These are phyloP conservation scores for Machimus rusticus DNA, from an alignment of 2,888 invertebrate genomes.

Conservation along the genomic window DNA sequence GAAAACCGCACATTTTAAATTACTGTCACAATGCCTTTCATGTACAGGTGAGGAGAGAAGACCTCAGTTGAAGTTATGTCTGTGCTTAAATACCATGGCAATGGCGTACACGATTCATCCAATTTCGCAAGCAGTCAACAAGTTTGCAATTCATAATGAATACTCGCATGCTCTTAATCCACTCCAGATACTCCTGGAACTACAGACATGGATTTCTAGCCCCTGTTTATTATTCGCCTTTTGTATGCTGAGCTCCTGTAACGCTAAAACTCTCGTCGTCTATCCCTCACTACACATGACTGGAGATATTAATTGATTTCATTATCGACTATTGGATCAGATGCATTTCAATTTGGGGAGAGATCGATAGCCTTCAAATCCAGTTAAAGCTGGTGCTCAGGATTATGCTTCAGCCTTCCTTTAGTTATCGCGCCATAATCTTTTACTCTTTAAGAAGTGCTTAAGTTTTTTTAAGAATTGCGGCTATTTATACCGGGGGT, in stretches of 20 bases:
- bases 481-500: too few species aligned
- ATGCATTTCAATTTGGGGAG: background rate
- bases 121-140: background rate
- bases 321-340: background rate
- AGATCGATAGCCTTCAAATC: background rate
- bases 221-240: background rate
- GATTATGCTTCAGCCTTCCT: background rate
- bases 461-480: background rate
- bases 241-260: background rate
- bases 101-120: background rate
- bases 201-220: background rate
- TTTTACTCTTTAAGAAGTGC: background rate
- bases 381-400: background rate
- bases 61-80: background rate
- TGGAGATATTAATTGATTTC: conserved; percentile 1
- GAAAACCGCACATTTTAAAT: background rate
- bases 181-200: background rate
- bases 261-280: background rate
- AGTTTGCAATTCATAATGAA: conserved; percentile 1
- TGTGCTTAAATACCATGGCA: background rate
- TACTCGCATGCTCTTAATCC: background rate
- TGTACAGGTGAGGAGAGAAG: background rate
- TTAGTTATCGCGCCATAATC: background rate
- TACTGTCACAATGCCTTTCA: background rate
- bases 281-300: background rate